phyloP scores from a whole-genome alignment of 2,113 vertebrate genomes.

The Halichoeres trimaculatus region DNA sequence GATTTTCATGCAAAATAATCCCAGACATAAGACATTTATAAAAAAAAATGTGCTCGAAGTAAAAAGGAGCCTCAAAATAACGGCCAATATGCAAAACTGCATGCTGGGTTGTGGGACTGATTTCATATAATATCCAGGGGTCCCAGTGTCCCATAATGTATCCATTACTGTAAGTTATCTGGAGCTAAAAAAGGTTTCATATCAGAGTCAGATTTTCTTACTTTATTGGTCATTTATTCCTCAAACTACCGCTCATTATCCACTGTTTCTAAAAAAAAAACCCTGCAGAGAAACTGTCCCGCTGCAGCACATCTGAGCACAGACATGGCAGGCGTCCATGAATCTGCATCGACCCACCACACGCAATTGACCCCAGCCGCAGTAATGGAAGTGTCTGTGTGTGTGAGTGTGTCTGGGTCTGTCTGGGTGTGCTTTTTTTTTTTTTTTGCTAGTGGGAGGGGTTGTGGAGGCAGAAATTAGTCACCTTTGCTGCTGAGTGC shows the following conservation, averaged over 20 bases:
- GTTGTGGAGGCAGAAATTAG: constrained; percentile 24
- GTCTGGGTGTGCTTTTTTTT: constrained; percentile 11
- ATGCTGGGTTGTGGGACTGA: too few species aligned
- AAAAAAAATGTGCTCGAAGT: too few species aligned
- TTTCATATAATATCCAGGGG: too few species aligned
- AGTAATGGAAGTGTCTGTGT: constrained; percentile 39
- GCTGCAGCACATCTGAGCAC: constrained; percentile 29
- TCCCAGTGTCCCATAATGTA: too few species aligned
- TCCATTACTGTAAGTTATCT: too few species aligned
- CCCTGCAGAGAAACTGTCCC: constrained; percentile 18
- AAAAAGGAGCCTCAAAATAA: too few species aligned
- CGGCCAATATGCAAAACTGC: too few species aligned
- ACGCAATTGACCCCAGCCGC: constrained; percentile 36
- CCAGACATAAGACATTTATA: too few species aligned
- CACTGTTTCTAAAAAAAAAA: not conserved
- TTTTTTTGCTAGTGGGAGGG: constrained; percentile 8
- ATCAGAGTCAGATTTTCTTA: too few species aligned
- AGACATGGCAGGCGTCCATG: constrained; percentile 25
- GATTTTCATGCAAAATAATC: too few species aligned
- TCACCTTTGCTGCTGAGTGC: constrained; percentile 39
- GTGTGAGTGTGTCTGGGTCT: constrained; percentile 22
- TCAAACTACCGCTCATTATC: not conserved
- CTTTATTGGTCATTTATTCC: not conserved
- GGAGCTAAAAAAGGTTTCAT: too few species aligned
- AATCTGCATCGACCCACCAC: constrained; percentile 55